Base-by-base conservation (phyloP, 2,888 invertebrate species). In the Drosophila paramelanica region DNA sequence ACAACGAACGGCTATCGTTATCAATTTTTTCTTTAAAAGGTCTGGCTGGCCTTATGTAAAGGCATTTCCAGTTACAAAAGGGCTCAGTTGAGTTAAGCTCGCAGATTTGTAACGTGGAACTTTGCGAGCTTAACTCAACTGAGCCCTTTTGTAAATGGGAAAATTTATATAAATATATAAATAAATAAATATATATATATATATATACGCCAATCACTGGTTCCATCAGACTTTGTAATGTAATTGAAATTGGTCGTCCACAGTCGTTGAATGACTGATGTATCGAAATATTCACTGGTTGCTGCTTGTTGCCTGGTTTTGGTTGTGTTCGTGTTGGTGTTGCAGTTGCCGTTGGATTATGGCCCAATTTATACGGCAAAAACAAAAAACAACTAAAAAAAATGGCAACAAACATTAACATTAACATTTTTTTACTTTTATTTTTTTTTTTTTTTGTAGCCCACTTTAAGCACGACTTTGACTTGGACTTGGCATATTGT, bases 401-500 rank as follows among this genome's bases (percentile, higher is more conserved):
- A 49, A 46, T 58, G 45, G 38, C 56, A 67, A 56, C 50, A 51
- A 33, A 33, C 42, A 59, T 50, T 33, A 46, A 41, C 51, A 61
- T 55, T 36, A n/a, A n/a, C n/a, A n/a, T n/a, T n/a, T 7, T 7
- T 6, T 27, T 27, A 23, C 33, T 17, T 46, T 25, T 10, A 17
- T 43, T 33, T 1, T 45, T 13, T 49, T 27, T 20, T 33, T 27
- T 53, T 45, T 55, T 46, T 27, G 39, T 23, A 46, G 41, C 66
- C 60, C 60, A 67, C 25, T 71, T 66, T 36, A 33, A 61, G 57
- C 57, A 55, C 61, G 53, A 69, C 51, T 70, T 70, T 70, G 71
- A 59, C 65, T 74, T 66, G 61, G 70, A 60, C 72, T 70, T 70
- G 71, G 71, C 73, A 73, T 55, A 72, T 73, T 59, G 73, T 68